These are phyloP conservation scores for Bos indicus DNA, from an alignment of 2,113 vertebrate species.

Conservation along the genomic window DNA sequence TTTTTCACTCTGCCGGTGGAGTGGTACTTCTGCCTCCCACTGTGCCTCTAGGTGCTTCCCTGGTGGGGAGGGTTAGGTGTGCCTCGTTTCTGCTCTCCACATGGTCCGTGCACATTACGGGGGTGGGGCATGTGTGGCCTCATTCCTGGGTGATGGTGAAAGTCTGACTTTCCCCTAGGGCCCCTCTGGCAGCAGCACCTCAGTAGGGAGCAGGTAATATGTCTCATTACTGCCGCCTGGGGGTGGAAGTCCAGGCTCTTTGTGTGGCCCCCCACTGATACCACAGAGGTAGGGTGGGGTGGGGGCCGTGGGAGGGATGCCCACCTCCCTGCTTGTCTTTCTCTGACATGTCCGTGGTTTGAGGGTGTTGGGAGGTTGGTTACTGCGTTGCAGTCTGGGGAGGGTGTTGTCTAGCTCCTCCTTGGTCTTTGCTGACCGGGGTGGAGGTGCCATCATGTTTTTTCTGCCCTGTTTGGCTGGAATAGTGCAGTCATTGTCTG, in stretches of 20 bases:
- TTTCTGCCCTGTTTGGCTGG: background rate
- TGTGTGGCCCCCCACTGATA: accelerated
- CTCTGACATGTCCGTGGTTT: background rate
- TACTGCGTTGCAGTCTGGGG: background rate
- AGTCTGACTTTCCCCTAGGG: background rate
- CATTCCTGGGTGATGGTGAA: accelerated
- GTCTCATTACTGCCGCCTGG: background rate
- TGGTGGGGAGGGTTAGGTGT: background rate
- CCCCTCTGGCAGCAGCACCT: background rate
- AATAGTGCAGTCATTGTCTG: background rate
- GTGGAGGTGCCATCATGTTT: background rate
- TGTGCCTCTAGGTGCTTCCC: background rate
- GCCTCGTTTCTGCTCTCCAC: background rate
- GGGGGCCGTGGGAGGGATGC: background rate
- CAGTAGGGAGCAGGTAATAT: background rate
- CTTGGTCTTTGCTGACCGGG: background rate
- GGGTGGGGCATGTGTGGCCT: too few relatives aligned
- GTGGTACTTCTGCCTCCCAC: accelerated
- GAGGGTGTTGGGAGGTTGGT: too few relatives aligned
- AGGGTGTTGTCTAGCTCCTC: background rate
- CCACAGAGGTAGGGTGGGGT: too few relatives aligned
- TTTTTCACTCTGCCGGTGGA: accelerated
- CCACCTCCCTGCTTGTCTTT: background rate
- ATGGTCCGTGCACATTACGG: accelerated
- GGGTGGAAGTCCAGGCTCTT: background rate